phyloP scores from a whole-genome alignment of 2,888 invertebrate species.

The Cephus runcator region DNA sequence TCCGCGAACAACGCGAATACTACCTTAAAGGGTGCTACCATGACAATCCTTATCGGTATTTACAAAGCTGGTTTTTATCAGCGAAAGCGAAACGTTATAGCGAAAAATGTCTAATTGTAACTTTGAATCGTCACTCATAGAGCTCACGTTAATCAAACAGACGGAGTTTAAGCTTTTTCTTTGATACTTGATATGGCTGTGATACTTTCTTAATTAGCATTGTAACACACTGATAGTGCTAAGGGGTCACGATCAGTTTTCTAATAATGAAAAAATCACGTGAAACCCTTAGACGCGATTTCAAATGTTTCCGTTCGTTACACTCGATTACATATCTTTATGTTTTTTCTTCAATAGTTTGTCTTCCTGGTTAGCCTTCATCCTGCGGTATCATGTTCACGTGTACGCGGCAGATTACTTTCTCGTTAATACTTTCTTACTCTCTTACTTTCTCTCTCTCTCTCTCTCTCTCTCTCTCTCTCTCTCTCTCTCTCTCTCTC shows the following conservation, averaged over 20 bases:
- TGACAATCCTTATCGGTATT: constrained; percentile 33
- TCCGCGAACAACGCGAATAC: too few species aligned
- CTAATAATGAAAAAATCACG: too few species aligned
- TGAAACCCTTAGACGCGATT: too few species aligned
- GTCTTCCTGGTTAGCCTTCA: too few species aligned
- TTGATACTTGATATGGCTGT: constrained; percentile 40
- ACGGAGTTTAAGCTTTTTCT: constrained; percentile 10
- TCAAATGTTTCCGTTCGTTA: too few species aligned
- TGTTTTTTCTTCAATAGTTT: too few species aligned
- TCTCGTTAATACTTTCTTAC: too few species aligned
- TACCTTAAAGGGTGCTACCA: background rate
- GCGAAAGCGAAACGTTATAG: constrained; percentile 12
- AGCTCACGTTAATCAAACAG: constrained; percentile 23
- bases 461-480: background rate
- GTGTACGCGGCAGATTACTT: too few species aligned
- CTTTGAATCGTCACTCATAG: constrained; percentile 16
- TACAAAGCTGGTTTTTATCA: constrained; percentile 42
- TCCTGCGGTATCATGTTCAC: too few species aligned
- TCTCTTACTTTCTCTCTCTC: background rate
- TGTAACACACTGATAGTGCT: background rate
- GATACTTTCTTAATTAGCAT: constrained; percentile 40
- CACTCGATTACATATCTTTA: too few species aligned
- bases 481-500: background rate
- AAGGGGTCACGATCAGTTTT: background rate
- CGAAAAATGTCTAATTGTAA: too few species aligned